A percentile compares a stretch with the other conserved stretches of the same genome.
These are phyloP conservation scores for Chrysolina haemoptera DNA, from an alignment of 2,888 invertebrate species.

Conservation along the genomic window DNA sequence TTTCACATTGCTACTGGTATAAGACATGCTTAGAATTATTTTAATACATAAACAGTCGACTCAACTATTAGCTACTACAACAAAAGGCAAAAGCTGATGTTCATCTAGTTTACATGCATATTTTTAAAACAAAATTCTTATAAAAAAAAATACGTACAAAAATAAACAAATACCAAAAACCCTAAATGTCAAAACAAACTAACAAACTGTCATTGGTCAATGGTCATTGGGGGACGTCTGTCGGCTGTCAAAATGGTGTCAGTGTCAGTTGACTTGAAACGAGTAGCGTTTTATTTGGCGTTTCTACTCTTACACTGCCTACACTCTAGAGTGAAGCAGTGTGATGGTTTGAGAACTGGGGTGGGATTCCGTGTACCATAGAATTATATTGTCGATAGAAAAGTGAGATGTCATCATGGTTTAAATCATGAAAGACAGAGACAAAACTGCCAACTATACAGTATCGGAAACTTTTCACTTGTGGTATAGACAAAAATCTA, in stretches of 20 bases:
- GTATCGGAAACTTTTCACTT: no score
- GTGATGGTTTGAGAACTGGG: no score
- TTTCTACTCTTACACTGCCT: no score
- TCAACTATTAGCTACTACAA: not conserved
- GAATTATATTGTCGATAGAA: not conserved
- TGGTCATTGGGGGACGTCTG: not conserved
- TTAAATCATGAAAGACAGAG: no score
- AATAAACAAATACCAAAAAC: not conserved
- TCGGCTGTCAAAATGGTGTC: no score
- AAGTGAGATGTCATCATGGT: not conserved
- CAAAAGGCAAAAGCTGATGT: not conserved
- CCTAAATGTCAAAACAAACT: not conserved
- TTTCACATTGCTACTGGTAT: conserved; percentile 27
- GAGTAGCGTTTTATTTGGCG: no score
- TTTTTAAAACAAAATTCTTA: not conserved
- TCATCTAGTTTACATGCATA: not conserved
- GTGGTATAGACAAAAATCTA: no score
- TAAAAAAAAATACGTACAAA: not conserved
- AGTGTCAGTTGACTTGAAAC: no score
- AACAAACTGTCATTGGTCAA: no score
- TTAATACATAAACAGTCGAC: not conserved
- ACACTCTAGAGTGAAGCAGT: no score
- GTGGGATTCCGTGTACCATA: no score
- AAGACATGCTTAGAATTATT: conserved; percentile 18
- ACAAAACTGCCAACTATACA: no score